Evolutionary conservation across 2,888 invertebrate species (phyloP), one percentile per base, ranked within the genome.

Genomic region (Flexamia atlantica): DNA sequence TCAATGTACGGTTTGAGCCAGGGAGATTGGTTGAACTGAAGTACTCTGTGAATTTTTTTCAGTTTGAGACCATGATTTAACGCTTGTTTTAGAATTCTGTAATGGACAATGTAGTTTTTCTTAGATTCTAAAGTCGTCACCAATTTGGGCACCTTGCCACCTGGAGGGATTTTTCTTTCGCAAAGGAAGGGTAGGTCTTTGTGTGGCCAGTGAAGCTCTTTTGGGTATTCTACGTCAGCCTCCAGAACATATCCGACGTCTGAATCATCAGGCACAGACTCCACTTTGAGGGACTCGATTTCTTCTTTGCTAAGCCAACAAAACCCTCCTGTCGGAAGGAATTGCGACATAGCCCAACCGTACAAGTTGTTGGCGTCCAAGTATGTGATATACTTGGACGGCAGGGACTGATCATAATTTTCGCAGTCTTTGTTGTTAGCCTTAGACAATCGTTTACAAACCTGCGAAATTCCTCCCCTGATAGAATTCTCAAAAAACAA

Each of bases 321-420:
- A 86, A 90, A 89, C 17, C 85, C 86, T 17, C 85, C 84, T 12
- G 83, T 72, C 0, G 89, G 89, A 20, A 90, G 84, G n/a, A 83
- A 84, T 84, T 89, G 87, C 4, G 85, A 86, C 89, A 90, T 89
- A 0, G 89, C 89, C 87, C 88, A 88, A 4, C 89, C 89, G 85
- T 89, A 90, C 17, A 89, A 85, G 85, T 89, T 90, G 84, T 90
- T 89, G 0, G 88, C 88, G 87, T 89, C 89, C 5, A 88, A 86
- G 83, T 89, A 89, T 30, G 42, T 42, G 20, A 72, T 36, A 23
- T 20, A 72, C 17, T 36, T 20, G 17, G 60, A 81, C 0, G 81
- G 76, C 20, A 50, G 70, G 14, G 40, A 36, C 12, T 30, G 25
- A 60, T 84, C 83, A 68, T 81, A 86, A 23, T 42, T 60, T 20